Evolutionary conservation across 2,797 vertebrate species (phyloP), one percentile per base, ranked within the genome.

Genomic region (Antrozous pallidus): DNA sequence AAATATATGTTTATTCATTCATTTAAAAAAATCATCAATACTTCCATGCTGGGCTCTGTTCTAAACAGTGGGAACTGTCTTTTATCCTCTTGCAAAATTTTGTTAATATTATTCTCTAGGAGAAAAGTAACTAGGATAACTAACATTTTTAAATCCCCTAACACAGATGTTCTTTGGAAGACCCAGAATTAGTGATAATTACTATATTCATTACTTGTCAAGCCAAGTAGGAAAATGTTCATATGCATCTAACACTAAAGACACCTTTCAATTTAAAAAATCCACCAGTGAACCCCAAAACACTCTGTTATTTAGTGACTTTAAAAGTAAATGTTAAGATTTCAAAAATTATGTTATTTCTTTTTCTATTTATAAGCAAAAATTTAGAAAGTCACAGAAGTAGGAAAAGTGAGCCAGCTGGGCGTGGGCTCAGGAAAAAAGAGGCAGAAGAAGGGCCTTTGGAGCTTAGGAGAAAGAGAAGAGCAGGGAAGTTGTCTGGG

Each of bases 1-100:
- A 96, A 95, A 88, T 58, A 71, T 69, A 90, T 51, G 22, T 87
- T 88, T 58, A 45, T 65, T 81, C 38, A 91, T 67, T 82, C 54
- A 78, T 36, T 82, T n/a, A n/a, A 22, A 63, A 83, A 61, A 84
- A 82, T 87, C 63, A 58, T 56, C 36, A 87, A 47, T 51, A 71
- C 9, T 45, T 83, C 36, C 79, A 86, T 6, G 33, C 13, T 10
- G 87, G 36, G 79, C 24, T 75, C 70, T 74, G 18, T 49, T 87
- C 49, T 67, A 67, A 89, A 92, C n/a, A 67, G 51, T 22, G 4
- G 7, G 58, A 94, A 94, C 14, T 54, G 24, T 93, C 36, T 22
- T 11, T 28, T 73, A 78, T 65, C 36, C 67, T 13, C 67, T 82
- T 75, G 81, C 85, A 96, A 86, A 63, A 93, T 67, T 61, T 49